Percentiles rank a stretch among this genome's conserved stretches.
Evolutionary conservation across 2,888 invertebrate species (phyloP).

Genomic region (Macrophya alboannulata): DNA sequence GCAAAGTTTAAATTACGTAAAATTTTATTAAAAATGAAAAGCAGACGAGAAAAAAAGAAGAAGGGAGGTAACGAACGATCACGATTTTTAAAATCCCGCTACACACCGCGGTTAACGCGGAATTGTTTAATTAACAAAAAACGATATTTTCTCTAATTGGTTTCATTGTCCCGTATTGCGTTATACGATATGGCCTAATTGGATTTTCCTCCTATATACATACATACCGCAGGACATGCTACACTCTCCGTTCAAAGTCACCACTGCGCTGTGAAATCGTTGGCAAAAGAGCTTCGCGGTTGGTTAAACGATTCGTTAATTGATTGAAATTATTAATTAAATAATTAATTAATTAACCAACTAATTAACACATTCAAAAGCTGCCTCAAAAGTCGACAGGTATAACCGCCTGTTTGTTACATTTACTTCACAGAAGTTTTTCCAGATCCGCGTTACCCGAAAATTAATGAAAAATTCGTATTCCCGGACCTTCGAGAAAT

Average conservation of each 20-base stretch:
- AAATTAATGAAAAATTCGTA: not conserved
- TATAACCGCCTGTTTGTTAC: not conserved
- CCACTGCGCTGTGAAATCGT: not conserved
- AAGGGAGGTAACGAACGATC: not conserved
- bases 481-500: not conserved
- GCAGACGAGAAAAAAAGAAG: not conserved
- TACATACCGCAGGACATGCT: not conserved
- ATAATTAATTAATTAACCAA: not conserved
- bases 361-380: slow-evolving; percentile 29
- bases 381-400: not conserved
- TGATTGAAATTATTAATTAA: slow-evolving; percentile 21
- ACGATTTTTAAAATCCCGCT: not conserved
- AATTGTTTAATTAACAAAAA: slow-evolving; percentile 29
- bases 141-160: slow-evolving; percentile 48
- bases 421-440: not conserved
- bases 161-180: slow-evolving; percentile 41
- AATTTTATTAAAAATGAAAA: not conserved
- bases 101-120: not conserved
- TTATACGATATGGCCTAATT: slow-evolving; percentile 42
- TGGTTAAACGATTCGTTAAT: slow-evolving; percentile 34
- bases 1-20: not conserved
- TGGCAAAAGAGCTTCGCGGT: not conserved
- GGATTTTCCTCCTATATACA: slow-evolving; percentile 22
- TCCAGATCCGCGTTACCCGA: not conserved
- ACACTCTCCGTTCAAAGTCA: not conserved